phyloP scores from a whole-genome alignment of 1,140 invertebrate species.

The Contarinia nasturtii region DNA sequence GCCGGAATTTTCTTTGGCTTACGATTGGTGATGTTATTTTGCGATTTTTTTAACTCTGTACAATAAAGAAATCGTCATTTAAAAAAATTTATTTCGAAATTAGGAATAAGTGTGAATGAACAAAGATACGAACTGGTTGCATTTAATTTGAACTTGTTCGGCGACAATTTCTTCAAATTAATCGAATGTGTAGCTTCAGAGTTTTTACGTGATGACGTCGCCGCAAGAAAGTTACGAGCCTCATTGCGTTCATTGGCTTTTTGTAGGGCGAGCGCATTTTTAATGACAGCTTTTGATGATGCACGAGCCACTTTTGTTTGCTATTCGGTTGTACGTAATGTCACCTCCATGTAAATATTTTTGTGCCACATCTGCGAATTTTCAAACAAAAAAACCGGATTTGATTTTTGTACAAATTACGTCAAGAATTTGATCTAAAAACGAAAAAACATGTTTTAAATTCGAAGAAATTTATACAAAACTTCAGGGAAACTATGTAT shows the following conservation, averaged over 20 bases:
- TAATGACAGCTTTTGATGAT: constrained; percentile 19
- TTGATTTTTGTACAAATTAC: too few relatives aligned
- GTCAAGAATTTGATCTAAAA: too few relatives aligned
- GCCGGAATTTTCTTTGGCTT: too few relatives aligned
- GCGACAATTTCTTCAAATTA: neutral
- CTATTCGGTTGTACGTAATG: constrained; percentile 57
- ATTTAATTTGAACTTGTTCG: neutral
- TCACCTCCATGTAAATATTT: constrained; percentile 47
- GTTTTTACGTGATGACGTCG: too few relatives aligned
- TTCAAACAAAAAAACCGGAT: too few relatives aligned
- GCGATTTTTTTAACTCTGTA: too few relatives aligned
- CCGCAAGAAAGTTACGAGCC: neutral
- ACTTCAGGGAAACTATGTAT: constrained; percentile 64
- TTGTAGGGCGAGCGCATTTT: constrained; percentile 23
- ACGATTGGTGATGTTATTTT: too few relatives aligned
- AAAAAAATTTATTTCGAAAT: too few relatives aligned
- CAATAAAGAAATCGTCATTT: too few relatives aligned
- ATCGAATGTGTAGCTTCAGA: too few relatives aligned
- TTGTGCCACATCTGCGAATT: constrained; percentile 37
- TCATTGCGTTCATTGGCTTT: constrained; percentile 21
- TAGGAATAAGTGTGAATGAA: too few relatives aligned
- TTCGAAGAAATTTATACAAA: constrained; percentile 21
- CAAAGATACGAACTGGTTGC: neutral
- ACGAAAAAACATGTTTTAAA: too few relatives aligned
- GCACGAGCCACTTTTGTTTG: constrained; percentile 42